Conservation (phyloP, 2,888 invertebrate genomes). For the Polydrusus pterygomalis region DNA sequence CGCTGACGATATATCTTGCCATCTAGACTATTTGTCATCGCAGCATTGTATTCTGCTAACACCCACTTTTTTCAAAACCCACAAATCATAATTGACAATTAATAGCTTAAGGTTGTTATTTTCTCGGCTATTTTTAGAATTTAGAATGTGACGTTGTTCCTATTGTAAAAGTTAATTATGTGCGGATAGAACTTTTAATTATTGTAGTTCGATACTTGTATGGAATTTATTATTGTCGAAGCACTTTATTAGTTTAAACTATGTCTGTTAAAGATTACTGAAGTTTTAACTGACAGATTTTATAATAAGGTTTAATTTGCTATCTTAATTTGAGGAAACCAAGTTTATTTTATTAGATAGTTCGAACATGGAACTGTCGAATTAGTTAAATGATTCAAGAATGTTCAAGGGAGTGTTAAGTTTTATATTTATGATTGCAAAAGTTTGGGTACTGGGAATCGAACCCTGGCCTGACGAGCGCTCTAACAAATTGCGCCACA, state of each 20-base stretch:
- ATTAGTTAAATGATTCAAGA: too few relatives aligned
- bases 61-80: slow-evolving; percentile 42
- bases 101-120: slow-evolving; percentile 51
- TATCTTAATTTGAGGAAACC: too few relatives aligned
- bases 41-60: slow-evolving; percentile 40
- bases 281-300: too few relatives aligned
- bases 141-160: slow-evolving; percentile 38
- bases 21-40: slow-evolving; percentile 51
- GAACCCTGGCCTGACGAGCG: too few relatives aligned
- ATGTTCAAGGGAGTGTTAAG: too few relatives aligned
- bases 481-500: too few relatives aligned
- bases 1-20: slow-evolving; percentile 41
- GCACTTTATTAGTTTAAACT: slow-evolving; percentile 14
- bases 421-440: too few relatives aligned
- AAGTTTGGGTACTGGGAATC: too few relatives aligned
- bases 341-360: too few relatives aligned
- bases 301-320: too few relatives aligned
- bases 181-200: slow-evolving; percentile 12
- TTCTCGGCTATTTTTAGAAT: slow-evolving; percentile 47
- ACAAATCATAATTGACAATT: slow-evolving; percentile 52
- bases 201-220: background rate
- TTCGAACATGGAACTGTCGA: too few relatives aligned
- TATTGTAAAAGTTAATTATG: slow-evolving; percentile 32
- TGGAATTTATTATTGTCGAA: slow-evolving; percentile 23
- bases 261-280: slow-evolving; percentile 12